These are phyloP conservation scores for Enteromius argenteus DNA, from an alignment of 2,797 vertebrate genomes.

Conservation along the genomic window DNA sequence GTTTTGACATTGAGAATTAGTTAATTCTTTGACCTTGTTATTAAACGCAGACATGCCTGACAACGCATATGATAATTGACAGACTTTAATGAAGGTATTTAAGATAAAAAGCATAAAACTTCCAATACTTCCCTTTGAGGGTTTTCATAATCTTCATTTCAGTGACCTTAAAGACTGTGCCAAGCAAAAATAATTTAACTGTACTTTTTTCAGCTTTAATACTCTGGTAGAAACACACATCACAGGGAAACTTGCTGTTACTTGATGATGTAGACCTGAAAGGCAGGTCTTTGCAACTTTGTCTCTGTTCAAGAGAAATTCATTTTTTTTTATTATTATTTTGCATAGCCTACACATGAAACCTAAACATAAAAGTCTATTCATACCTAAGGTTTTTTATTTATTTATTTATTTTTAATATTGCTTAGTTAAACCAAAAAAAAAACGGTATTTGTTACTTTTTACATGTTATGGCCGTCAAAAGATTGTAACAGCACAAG, in stretches of 20 bases:
- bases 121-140: not conserved
- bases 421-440: not conserved
- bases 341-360: not conserved
- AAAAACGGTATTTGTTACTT: not conserved
- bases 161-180: not conserved
- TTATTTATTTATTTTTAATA: not conserved
- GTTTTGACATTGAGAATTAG: not conserved
- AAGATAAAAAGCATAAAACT: not conserved
- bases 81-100: not conserved
- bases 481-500: not conserved
- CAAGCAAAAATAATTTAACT: not conserved
- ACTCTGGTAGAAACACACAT: not conserved
- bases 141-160: not conserved
- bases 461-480: not conserved
- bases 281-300: not conserved
- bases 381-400: too few relatives aligned
- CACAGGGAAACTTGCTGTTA: not conserved
- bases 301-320: not conserved
- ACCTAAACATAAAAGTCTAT: not conserved
- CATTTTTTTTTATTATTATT: not conserved
- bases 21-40: not conserved
- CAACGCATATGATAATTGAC: not conserved
- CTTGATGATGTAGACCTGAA: constrained; percentile 22
- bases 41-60: not conserved
- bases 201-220: not conserved